Percentiles rank a stretch among this genome's conserved stretches.
Evolutionary conservation across 2,888 invertebrate genomes (phyloP).

Genomic region (Hipparchia semele): DNA sequence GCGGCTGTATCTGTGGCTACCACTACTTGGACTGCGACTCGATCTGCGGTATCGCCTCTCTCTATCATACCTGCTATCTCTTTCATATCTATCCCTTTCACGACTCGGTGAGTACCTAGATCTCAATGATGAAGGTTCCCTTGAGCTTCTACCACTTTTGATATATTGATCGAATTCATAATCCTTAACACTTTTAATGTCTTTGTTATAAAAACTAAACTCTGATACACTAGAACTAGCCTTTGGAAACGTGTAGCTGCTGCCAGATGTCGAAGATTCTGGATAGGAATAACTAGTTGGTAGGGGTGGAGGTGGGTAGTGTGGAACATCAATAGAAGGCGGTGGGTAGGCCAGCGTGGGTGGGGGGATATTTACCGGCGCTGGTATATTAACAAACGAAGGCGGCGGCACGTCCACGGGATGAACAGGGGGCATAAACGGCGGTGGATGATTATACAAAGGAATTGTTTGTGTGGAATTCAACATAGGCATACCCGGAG

Average conservation of each 20-base stretch:
- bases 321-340: slow-evolving; percentile 43
- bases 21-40: slow-evolving; percentile 55
- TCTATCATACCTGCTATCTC: slow-evolving; percentile 44
- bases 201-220: slow-evolving; percentile 20
- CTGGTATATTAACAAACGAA: slow-evolving; percentile 21
- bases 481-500: slow-evolving; percentile 40
- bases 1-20: slow-evolving; percentile 46
- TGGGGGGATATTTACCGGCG: slow-evolving; percentile 26
- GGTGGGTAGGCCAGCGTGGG: slow-evolving; percentile 31
- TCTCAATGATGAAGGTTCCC: slow-evolving; percentile 43
- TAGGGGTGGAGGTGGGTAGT: slow-evolving; percentile 35
- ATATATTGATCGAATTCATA: slow-evolving; percentile 7
- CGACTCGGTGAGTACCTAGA: slow-evolving; percentile 47
- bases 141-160: slow-evolving; percentile 27
- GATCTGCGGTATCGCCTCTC: slow-evolving; percentile 44
- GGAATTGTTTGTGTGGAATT: slow-evolving; percentile 41
- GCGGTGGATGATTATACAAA: slow-evolving; percentile 50
- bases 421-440: slow-evolving; percentile 45
- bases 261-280: slow-evolving; percentile 27
- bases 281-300: slow-evolving; percentile 40
- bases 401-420: slow-evolving; percentile 49
- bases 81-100: slow-evolving; percentile 45
- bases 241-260: slow-evolving; percentile 11
- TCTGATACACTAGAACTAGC: slow-evolving; percentile 13
- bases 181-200: slow-evolving; percentile 16